Evolutionary conservation across 2,888 invertebrate species (phyloP).

Genomic region (Caenorhabditis doughertyi): DNA sequence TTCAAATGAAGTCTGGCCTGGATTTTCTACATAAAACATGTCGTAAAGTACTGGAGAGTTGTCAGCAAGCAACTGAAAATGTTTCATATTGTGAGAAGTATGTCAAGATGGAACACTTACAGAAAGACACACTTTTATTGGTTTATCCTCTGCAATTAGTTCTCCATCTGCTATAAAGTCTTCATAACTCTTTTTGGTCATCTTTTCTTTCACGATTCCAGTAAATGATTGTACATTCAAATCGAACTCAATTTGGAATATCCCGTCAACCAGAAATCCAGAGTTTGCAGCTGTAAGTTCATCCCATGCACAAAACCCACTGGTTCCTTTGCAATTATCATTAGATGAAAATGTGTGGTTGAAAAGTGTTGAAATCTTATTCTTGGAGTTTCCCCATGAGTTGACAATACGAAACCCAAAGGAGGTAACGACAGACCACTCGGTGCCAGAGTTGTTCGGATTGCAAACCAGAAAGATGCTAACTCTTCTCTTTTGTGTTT

Average conservation of each 20-base stretch:
- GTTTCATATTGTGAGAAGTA: too few species aligned
- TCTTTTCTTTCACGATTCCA: conserved; percentile 27
- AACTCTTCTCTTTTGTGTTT: conserved; percentile 25
- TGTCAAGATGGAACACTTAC: too few species aligned
- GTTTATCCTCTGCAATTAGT: conserved; percentile 23
- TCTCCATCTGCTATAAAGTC: conserved; percentile 34
- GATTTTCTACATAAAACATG: conserved; percentile 28
- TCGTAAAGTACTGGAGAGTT: conserved; percentile 20
- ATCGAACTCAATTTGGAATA: conserved; percentile 36
- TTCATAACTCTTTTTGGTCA: conserved; percentile 5
- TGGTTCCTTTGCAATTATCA: conserved; percentile 15
- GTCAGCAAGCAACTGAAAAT: conserved; percentile 40
- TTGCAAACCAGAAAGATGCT: conserved; percentile 35
- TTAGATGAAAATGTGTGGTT: conserved; percentile 25
- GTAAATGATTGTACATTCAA: conserved; percentile 16
- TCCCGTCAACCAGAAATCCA: conserved; percentile 34
- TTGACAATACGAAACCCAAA: conserved; percentile 45
- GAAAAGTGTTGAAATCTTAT: conserved; percentile 20
- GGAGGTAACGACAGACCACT: conserved; percentile 27
- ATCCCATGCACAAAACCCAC: conserved; percentile 27
- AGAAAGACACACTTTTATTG: conserved; percentile 18
- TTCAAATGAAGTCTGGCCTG: conserved; percentile 11
- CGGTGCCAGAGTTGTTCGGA: conserved; percentile 14
- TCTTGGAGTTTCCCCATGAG: conserved; percentile 18
- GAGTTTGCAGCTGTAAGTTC: neutral